Evolutionary conservation across 64 coral and sea anemone genomes (phyloP), one percentile per base, ranked within the genome.

Genomic region (Porites australiensis): DNA sequence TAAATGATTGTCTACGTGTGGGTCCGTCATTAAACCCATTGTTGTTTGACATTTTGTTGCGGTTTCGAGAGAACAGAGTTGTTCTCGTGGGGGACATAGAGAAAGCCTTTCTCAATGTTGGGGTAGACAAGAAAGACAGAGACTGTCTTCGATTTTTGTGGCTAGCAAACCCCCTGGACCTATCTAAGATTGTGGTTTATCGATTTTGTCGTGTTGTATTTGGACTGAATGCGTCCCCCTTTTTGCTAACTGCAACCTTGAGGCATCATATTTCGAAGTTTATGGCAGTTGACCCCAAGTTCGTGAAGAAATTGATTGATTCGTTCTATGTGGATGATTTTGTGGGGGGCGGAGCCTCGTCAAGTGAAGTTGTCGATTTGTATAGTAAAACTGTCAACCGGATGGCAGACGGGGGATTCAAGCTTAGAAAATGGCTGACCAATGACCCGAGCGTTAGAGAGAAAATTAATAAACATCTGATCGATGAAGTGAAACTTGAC

Each of bases 361-460:
- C 57, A 82, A 62, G 44, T 15, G 52, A 59, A 5, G 81, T 64
- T 11, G 62, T 64, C 14, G 15, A 48, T 15, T 43, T 84, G 15
- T 84, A 84, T 43, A 6, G 15, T 44, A 84, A 84, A 61, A 4
- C 81, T 14, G 64, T 49, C 49, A 44, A 60, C 6, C 57, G 59
- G 14, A 11, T 84, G 61, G 55, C 60, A 13, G 67, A 46, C 27
- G 81, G 81, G 19, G 61, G 81, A 12, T 84, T 84, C 21, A 84
- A 84, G 5, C 62, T 83, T 44, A 83, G 80, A 20, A 83, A 83
- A 43, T 83, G 80, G 80, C 62, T 47, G 15, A 83, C 80, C 23
- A 83, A 83, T 64, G 61, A 83, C 54, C 3, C 1, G 13, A 4
- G 64, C 8, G 37, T 83, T 18, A 6, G 61, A 64, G 18, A 4